Percentiles rank a stretch among this genome's conserved stretches.
Conservation (phyloP, 2,888 invertebrate genomes). For the Vandiemenella viatica region DNA sequence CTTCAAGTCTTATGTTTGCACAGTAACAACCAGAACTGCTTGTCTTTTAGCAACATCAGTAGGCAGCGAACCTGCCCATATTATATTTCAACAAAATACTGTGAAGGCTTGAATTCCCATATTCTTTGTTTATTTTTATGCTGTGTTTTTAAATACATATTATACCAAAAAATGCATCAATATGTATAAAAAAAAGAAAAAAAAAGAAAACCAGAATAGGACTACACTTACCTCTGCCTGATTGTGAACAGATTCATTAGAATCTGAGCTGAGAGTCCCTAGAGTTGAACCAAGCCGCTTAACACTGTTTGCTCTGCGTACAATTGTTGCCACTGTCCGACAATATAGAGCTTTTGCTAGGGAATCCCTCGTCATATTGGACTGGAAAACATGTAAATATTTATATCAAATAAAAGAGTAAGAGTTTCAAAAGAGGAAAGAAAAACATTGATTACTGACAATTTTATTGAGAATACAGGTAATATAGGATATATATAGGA, state of each 20-base stretch:
- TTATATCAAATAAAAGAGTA: too few species aligned
- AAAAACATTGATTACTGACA: too few species aligned
- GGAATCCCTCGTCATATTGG: constrained; percentile 76
- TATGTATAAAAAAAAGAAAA: not conserved
- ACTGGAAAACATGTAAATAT: constrained; percentile 33
- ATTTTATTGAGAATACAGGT: too few species aligned
- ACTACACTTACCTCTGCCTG: constrained; percentile 43
- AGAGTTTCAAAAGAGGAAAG: too few species aligned
- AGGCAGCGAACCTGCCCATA: not conserved
- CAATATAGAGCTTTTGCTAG: constrained; percentile 86
- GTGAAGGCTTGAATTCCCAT: not conserved
- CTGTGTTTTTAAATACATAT: not conserved
- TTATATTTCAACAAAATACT: not conserved
- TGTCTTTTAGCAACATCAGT: too few species aligned
- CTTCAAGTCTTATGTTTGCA: too few species aligned
- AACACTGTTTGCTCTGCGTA: constrained; percentile 79
- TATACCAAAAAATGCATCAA: not conserved
- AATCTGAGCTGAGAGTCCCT: constrained; percentile 77
- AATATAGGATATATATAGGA: too few species aligned
- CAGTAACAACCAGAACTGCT: too few species aligned
- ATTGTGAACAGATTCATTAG: constrained; percentile 81
- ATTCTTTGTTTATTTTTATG: not conserved
- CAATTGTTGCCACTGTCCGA: constrained; percentile 86
- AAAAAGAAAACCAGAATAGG: constrained; percentile 2
- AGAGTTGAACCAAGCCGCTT: constrained; percentile 48